A percentile compares a stretch with the other conserved stretches of the same genome.
phyloP scores from a whole-genome alignment of 2,797 vertebrate genomes.

The Rhadinocentrus ornatus region DNA sequence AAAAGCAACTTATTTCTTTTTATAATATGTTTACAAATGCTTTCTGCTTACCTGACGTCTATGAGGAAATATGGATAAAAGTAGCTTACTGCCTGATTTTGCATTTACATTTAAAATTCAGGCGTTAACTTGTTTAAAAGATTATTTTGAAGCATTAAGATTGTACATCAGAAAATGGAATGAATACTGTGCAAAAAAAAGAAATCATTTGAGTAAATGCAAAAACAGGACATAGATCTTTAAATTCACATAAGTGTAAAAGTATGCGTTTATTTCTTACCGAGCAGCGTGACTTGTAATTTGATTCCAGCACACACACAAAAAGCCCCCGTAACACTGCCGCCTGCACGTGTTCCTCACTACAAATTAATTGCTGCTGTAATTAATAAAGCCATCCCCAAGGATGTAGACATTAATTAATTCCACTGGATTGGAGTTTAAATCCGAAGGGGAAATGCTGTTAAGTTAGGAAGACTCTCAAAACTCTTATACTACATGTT shows the following conservation, averaged over 20 bases:
- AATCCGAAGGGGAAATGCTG: conserved; percentile 61
- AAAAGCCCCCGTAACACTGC: conserved; percentile 38
- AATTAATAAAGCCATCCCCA: conserved; percentile 80
- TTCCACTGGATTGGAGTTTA: conserved; percentile 69
- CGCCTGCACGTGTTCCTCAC: conserved; percentile 57
- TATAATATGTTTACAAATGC: conserved; percentile 10
- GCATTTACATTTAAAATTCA: conserved; percentile 8
- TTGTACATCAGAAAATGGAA: not conserved
- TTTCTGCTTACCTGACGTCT: not conserved
- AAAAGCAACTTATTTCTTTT: not conserved
- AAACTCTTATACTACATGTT: conserved; percentile 40
- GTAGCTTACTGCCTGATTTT: not conserved
- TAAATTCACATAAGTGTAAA: conserved; percentile 28
- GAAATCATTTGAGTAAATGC: not conserved
- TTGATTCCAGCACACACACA: conserved; percentile 22
- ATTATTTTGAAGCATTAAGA: not conserved
- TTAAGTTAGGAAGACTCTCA: conserved; percentile 38
- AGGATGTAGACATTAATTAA: conserved; percentile 78
- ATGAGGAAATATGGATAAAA: conserved; percentile 12
- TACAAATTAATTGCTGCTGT: conserved; percentile 76
- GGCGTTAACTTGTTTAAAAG: not conserved
- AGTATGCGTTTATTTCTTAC: not conserved
- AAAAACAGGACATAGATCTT: not conserved
- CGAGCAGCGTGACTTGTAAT: conserved; percentile 49
- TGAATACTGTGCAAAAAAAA: not conserved